phyloP scores from a whole-genome alignment of 2,888 invertebrate species.

The Diaprepes abbreviatus region DNA sequence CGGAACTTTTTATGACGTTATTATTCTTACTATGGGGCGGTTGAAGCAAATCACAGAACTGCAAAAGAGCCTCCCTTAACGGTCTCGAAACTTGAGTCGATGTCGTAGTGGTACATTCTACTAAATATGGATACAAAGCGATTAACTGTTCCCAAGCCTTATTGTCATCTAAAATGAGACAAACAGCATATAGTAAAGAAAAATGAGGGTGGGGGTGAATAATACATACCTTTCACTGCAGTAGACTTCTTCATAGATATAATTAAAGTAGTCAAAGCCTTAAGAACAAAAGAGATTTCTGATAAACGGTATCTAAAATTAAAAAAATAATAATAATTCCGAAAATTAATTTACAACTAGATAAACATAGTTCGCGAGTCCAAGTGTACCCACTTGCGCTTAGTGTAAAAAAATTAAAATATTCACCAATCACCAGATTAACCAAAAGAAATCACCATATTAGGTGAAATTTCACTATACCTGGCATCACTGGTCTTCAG shows the following conservation, averaged over 20 bases:
- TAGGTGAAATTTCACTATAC: too few relatives aligned
- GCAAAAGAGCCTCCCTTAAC: conserved; percentile 86
- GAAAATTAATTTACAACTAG: too few relatives aligned
- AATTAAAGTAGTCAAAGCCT: conserved; percentile 93
- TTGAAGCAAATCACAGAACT: conserved; percentile 86
- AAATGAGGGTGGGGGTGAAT: too few relatives aligned
- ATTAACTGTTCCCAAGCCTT: conserved; percentile 95
- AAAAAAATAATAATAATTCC: too few relatives aligned
- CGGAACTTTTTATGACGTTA: conserved; percentile 34
- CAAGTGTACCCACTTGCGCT: too few relatives aligned
- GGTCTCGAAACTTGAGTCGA: conserved; percentile 86
- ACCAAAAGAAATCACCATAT: too few relatives aligned
- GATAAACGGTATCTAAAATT: conserved; percentile 86
- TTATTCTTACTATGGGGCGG: conserved; percentile 68
- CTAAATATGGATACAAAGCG: conserved; percentile 90
- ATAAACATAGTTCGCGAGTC: too few relatives aligned
- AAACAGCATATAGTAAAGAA: too few relatives aligned
- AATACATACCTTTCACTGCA: conserved; percentile 79
- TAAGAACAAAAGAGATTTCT: conserved; percentile 95
- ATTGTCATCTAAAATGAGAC: conserved; percentile 84
- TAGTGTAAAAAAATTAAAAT: too few relatives aligned
- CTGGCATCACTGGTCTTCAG: too few relatives aligned
- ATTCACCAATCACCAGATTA: too few relatives aligned
- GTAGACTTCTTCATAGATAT: conserved; percentile 94
- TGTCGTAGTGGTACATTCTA: conserved; percentile 86